Percentiles rank a stretch among this genome's conserved stretches.
Conservation (phyloP, 2,113 vertebrate genomes). For the Acanthisitta chloris region DNA sequence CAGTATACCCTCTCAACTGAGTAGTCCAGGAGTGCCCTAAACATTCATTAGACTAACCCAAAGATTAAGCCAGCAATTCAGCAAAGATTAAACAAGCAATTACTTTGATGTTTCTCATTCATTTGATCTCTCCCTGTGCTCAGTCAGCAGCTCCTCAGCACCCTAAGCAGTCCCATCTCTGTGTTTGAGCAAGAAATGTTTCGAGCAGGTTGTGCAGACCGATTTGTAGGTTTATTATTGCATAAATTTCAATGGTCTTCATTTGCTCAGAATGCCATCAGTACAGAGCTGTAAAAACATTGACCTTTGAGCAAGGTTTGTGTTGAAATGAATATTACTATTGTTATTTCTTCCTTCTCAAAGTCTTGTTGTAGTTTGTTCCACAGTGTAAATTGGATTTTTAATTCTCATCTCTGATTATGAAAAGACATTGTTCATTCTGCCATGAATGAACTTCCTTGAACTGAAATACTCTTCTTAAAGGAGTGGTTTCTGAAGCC, state of each 20-base stretch:
- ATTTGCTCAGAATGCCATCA: background rate
- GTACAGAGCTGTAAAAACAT: background rate
- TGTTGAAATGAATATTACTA: background rate
- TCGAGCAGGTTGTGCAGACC: background rate
- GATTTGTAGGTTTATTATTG: background rate
- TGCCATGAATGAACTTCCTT: background rate
- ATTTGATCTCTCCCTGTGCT: background rate
- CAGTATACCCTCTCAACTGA: background rate
- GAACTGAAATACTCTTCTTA: background rate
- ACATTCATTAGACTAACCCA: background rate
- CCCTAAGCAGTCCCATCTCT: background rate
- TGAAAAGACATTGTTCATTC: background rate
- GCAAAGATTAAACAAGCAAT: background rate
- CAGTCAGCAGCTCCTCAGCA: background rate
- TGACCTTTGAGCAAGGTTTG: background rate
- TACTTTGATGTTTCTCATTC: background rate
- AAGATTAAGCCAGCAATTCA: background rate
- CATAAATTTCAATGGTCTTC: background rate
- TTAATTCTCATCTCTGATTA: background rate
- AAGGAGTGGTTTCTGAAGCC: background rate
- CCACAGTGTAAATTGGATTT: background rate
- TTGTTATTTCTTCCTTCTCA: background rate
- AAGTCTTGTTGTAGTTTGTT: background rate
- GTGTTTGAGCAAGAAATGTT: background rate
- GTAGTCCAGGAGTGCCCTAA: background rate